Evolutionary conservation across 2,888 invertebrate species (phyloP).

Genomic region (Beris chalybata): DNA sequence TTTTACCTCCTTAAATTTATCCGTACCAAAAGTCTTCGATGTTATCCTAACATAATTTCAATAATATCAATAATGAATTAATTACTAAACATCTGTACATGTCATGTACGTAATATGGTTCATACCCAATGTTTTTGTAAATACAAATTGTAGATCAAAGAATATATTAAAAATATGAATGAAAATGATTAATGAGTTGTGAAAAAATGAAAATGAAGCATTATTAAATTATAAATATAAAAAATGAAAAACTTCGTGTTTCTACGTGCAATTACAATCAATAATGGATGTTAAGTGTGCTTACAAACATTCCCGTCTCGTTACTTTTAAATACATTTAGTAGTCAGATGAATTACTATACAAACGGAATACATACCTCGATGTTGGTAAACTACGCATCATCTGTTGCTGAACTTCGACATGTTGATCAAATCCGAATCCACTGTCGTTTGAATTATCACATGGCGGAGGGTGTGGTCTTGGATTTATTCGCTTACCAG

Average conservation of each 20-base stretch:
- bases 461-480: constrained; percentile 63
- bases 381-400: constrained; percentile 53
- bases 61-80: too few relatives aligned
- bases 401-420: constrained; percentile 59
- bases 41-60: too few relatives aligned
- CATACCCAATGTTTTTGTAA: too few relatives aligned
- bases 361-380: constrained; percentile 46
- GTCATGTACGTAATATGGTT: too few relatives aligned
- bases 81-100: too few relatives aligned
- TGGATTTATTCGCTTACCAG: constrained; percentile 54
- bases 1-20: too few relatives aligned
- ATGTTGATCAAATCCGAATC: constrained; percentile 80
- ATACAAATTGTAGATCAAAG: neutral
- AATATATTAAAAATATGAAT: constrained; percentile 11
- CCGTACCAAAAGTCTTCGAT: too few relatives aligned
- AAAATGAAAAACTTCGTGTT: neutral
- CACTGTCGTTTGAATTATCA: constrained; percentile 89
- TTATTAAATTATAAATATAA: constrained; percentile 8
- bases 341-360: too few relatives aligned
- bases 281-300: too few relatives aligned
- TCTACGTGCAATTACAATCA: constrained; percentile 12
- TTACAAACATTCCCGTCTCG: too few relatives aligned
- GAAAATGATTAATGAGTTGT: constrained; percentile 32
- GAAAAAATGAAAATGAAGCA: constrained; percentile 31
- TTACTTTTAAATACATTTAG: too few relatives aligned